Percentiles rank a stretch among this genome's conserved stretches.
Conservation (phyloP, 2,113 vertebrate genomes). For the Athene noctua region DNA sequence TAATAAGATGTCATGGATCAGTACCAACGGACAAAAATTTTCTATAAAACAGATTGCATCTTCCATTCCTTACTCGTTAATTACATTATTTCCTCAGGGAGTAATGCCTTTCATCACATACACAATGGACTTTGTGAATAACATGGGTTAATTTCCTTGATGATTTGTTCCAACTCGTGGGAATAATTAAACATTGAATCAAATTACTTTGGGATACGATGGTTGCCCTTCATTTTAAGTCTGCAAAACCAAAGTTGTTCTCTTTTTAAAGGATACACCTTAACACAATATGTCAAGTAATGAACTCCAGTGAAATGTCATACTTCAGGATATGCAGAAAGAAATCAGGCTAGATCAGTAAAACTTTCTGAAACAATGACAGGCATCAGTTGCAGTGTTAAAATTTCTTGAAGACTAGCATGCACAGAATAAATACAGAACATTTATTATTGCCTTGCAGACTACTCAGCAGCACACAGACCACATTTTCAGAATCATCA, state of each 20-base stretch:
- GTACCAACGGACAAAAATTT: background rate
- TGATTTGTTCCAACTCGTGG: background rate
- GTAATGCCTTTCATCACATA: background rate
- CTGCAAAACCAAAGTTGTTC: background rate
- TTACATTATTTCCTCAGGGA: background rate
- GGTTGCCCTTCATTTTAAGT: background rate
- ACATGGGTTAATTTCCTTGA: conserved; percentile 24
- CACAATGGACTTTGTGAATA: background rate
- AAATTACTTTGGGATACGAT: background rate
- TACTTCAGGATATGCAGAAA: background rate
- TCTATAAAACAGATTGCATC: background rate
- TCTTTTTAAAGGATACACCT: background rate
- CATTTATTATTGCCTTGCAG: background rate
- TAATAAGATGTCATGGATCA: background rate
- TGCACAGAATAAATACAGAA: background rate
- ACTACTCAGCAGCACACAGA: background rate
- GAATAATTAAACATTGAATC: conserved; percentile 14
- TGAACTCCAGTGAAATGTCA: background rate
- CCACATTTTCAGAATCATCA: background rate
- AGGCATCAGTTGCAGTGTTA: background rate
- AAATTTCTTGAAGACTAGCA: background rate
- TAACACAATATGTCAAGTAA: background rate
- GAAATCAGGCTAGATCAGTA: background rate
- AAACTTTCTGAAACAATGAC: background rate
- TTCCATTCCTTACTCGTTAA: background rate